Base-by-base conservation (phyloP, 2,113 vertebrate species). In the Lepidiolamprologus cunningtoni region DNA sequence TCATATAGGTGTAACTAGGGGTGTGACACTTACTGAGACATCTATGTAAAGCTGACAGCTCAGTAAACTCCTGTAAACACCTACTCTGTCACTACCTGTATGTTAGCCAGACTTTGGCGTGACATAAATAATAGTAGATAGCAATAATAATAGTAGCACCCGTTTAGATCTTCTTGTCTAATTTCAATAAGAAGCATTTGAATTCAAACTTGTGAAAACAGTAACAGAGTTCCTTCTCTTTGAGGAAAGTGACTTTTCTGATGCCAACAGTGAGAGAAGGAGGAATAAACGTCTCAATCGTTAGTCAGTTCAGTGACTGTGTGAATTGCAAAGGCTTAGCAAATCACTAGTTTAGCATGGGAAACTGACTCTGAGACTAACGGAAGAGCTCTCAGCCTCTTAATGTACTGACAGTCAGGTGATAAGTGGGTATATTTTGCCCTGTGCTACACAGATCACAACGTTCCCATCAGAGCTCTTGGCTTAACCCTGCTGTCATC, bases 81-180 rank as follows among this genome's bases (percentile, higher is more conserved):
- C 14, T 58, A 5, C 55, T 58, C 14, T 28, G 14, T 58, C 26
- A 28, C 8, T 31, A 1, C 53, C 0, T 55, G 0, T 55, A 23
- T 61, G 26, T 31, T 10, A 61, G 5, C 26, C 57, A 31, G 57
- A 0, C 8, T 10, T 61, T 31, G 57, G 1, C 8, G 5, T 31
- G 28, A 61, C 28, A 6, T 17, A 33, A 31, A 61, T 0, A 31
- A 16, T 17, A 19, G 26, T 63, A 63, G 8, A 63, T 4, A 35
- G 52, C 19, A 53, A 53, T 53, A 2, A 53, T 53, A 53, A 53
- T 53, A 53, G 19, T 11, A 21, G 52, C 19, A 53, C 52, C 52
- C 2, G 1, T 53, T 53, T 53, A 21, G 52, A 53, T 21, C 9
- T n/a, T 53, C 52, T 53, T 53, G 52, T 53, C 52, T 53, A 53